Evolutionary conservation across 2,797 vertebrate species (phyloP), one percentile per base, ranked within the genome.

Genomic region (Bufotes viridis): DNA sequence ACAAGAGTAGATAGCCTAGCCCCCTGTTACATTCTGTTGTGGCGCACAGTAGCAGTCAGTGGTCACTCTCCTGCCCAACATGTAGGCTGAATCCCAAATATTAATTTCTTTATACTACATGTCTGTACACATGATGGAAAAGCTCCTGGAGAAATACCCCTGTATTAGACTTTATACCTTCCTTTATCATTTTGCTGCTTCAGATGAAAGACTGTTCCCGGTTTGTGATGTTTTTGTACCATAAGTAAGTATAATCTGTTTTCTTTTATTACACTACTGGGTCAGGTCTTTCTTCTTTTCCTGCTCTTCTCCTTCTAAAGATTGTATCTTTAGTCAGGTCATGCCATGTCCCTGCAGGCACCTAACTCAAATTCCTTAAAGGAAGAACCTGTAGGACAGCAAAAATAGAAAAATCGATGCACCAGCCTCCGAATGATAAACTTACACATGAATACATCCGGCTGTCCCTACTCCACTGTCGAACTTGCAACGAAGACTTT

Each of bases 381-480:
- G 70, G 70, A 74, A 74, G 67, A 74, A 74, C 70, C 70, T 74
- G 70, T 49, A 74, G 34, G 49, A 20, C 17, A 22, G 70, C 42
- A 74, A 74, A 74, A 74, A 74, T 74, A 74, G 70, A 74, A 74
- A 49, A 74, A 74, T 74, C 70, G 10, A 74, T 74, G 70, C 18
- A 22, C 8, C 34, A 51, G 70, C 70, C 34, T 22, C 49, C 24
- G 13, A 69, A 29, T 74, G 34, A 74, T 49, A 74, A 74, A 74
- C 20, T 49, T 51, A 20, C 70, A 74, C 70, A 74, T 74, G 70
- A 51, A 74, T 74, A 49, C 34, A 74, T 20, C 70, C 22, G 9
- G 42, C 70, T 22, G 42, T 22, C 42, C 20, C 17, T 26, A 34
- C 17, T 42, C 34, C 34, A 10, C 10, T 49, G 34, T 11, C 49